These are phyloP conservation scores for Laupala kohalensis DNA, from an alignment of 1,140 invertebrate genomes.

Conservation along the genomic window DNA sequence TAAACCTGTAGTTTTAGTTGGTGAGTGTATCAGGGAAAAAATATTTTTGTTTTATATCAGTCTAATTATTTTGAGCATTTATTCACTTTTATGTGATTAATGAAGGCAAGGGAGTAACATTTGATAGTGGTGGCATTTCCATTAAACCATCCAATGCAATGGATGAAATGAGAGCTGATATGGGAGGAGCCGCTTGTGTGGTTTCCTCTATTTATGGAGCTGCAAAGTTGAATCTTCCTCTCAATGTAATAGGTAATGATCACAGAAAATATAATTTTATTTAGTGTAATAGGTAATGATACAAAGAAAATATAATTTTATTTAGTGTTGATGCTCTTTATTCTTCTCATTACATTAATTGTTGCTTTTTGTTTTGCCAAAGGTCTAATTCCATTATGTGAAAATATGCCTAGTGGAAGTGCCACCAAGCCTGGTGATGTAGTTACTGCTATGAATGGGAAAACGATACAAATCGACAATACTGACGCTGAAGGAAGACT, in stretches of 20 bases:
- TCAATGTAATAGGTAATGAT: conserved; percentile 43
- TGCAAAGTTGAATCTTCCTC: conserved; percentile 50
- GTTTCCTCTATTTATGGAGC: conserved; percentile 54
- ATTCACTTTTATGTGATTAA: too few species aligned
- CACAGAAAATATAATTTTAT: too few species aligned
- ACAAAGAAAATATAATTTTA: too few species aligned
- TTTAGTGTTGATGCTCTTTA: too few species aligned
- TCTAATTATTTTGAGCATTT: too few species aligned
- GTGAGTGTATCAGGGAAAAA: too few species aligned
- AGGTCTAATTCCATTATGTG: conserved; percentile 66
- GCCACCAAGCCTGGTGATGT: conserved; percentile 83
- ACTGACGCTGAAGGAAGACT: conserved; percentile 84
- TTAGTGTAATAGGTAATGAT: too few species aligned
- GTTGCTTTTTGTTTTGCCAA: too few species aligned
- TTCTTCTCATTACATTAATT: too few species aligned
- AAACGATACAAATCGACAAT: conserved; percentile 76
- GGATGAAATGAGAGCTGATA: conserved; percentile 79
- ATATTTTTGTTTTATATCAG: too few species aligned
- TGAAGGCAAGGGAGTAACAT: conserved; percentile 70
- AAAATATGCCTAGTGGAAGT: conserved; percentile 73
- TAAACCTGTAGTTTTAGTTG: conserved; percentile 43
- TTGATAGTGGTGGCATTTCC: conserved; percentile 81
- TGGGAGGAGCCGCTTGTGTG: conserved; percentile 78
- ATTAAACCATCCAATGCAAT: conserved; percentile 61
- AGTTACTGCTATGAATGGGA: conserved; percentile 68